These are phyloP conservation scores for Pantherophis guttatus DNA, from an alignment of 2,113 vertebrate genomes.

Conservation along the genomic window DNA sequence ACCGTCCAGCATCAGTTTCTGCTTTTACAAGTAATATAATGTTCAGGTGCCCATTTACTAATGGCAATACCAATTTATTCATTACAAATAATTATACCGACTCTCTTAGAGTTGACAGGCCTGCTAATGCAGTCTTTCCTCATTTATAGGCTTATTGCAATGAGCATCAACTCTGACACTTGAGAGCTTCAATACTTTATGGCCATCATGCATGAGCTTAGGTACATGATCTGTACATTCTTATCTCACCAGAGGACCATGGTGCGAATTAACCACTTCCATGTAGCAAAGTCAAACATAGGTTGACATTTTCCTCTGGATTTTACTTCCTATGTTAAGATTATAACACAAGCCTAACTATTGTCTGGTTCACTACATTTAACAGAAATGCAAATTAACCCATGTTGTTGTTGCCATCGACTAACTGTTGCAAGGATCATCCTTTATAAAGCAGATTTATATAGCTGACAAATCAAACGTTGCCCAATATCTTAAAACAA, in stretches of 20 bases:
- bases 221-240: not conserved
- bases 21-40: not conserved
- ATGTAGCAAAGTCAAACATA: not conserved
- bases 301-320: not conserved
- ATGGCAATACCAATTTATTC: not conserved
- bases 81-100: not conserved
- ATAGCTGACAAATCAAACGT: not conserved
- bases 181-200: not conserved
- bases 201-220: not conserved
- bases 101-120: not conserved
- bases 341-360: not conserved
- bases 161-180: not conserved
- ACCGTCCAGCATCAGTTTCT: not conserved
- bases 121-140: not conserved
- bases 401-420: too few relatives aligned
- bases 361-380: not conserved
- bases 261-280: not conserved
- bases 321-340: not conserved
- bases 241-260: not conserved
- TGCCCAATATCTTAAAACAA: not conserved
- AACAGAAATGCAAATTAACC: not conserved
- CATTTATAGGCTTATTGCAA: not conserved
- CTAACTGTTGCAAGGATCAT: not conserved
- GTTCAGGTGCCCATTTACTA: not conserved
- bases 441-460: constrained; percentile 8